These are phyloP conservation scores for Solenopsis invicta DNA, from an alignment of 1,140 invertebrate genomes.

Conservation along the genomic window DNA sequence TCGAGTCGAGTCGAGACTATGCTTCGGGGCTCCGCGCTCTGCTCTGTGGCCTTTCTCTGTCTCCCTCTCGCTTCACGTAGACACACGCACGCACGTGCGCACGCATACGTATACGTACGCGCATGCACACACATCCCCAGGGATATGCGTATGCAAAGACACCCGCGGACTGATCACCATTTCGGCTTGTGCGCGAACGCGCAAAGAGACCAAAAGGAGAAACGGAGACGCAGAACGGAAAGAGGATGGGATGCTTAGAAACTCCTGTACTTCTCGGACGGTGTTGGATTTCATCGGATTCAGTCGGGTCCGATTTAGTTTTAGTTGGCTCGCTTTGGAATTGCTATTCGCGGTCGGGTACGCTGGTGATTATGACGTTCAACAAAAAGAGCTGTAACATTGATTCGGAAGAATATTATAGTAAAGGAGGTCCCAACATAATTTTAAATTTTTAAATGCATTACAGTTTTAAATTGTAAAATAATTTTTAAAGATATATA, in stretches of 20 bases:
- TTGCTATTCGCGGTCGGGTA: conserved; percentile 5
- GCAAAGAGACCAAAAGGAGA: neutral
- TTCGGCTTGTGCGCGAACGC: conserved; percentile 16
- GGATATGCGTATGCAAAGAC: conserved; percentile 34
- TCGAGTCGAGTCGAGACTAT: conserved; percentile 85
- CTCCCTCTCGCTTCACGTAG: conserved; percentile 34
- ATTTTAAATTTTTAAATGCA: neutral
- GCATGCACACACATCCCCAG: conserved; percentile 1
- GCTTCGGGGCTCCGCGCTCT: conserved; percentile 73
- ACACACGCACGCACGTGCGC: conserved; percentile 37
- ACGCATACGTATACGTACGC: neutral
- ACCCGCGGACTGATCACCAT: conserved; percentile 58
- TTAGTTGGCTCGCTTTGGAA: conserved; percentile 37
- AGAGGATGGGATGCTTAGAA: conserved; percentile 36
- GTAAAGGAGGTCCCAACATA: neutral
- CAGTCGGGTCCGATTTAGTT: conserved; percentile 62
- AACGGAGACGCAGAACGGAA: conserved; percentile 17
- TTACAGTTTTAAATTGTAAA: neutral
- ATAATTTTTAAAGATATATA: neutral
- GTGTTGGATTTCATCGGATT: conserved; percentile 66
- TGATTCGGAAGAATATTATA: neutral
- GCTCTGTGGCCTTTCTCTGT: conserved; percentile 64
- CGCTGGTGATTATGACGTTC: conserved; percentile 4
- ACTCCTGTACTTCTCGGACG: conserved; percentile 14
- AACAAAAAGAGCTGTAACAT: neutral